Evolutionary conservation across 2,888 invertebrate species (phyloP), one percentile per base, ranked within the genome.

Genomic region (Athalia cordata): DNA sequence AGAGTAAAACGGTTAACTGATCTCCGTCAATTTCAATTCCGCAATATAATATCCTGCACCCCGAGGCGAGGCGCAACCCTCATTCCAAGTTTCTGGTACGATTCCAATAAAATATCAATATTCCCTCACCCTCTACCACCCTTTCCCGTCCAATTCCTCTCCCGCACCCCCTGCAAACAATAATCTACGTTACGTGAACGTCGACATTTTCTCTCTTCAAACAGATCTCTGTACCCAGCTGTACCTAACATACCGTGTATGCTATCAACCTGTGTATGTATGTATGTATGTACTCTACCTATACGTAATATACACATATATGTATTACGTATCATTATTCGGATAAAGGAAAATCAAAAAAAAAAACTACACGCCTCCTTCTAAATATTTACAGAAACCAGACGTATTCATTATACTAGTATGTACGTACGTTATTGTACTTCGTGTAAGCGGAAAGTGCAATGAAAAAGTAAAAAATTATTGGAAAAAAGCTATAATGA

Each of bases 401-500:
- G 29, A 29, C 29, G 29, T 29, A 29, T 29, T 29, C 29, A n/a
- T 7, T 13, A 47, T 13, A 65, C 5, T n/a, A 8, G 3, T 50
- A 67, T 13, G 49, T 15, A 49, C 8, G 8, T 9, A 13, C 15
- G 9, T 2, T 29, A 29, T 29, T 29, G 29, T 29, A 29, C 29
- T 29, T 29, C 29, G 29, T 29, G 29, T 29, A 2, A 0, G 29
- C 2, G 29, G 29, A 29, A 29, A 29, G 55, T 68, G 43, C 29
- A 15, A 52, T 62, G 15, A 29, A 62, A 6, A 62, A 62, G 64
- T 64, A 59, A 79, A 47, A 55, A 29, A 62, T 43, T 6, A 67
- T 64, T 74, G n/a, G 57, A 67, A 61, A 29, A 15, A 61, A 77
- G 57, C n/a, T 64, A 9, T 11, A 70, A 70, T 11, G 13, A 68